Conservation (phyloP, 2,113 vertebrate genomes). For the Ciconia stormi region DNA sequence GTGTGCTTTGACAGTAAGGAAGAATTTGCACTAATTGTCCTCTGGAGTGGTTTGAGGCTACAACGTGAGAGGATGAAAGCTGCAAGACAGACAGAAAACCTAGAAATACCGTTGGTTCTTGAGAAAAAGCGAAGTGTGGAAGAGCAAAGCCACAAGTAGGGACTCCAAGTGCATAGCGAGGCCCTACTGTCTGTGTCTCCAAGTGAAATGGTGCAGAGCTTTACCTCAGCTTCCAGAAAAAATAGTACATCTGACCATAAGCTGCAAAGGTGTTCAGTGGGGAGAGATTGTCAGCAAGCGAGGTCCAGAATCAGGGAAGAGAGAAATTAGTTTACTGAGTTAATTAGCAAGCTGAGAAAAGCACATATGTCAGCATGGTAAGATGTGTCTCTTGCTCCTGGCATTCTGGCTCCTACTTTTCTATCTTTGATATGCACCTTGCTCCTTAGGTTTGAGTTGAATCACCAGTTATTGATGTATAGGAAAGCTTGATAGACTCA, state of each 20-base stretch:
- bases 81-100: neutral
- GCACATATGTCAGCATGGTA: neutral
- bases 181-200: neutral
- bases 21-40: conserved; percentile 6
- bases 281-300: neutral
- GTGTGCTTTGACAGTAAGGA: neutral
- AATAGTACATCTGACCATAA: neutral
- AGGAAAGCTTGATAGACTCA: neutral
- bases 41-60: neutral
- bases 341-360: neutral
- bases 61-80: neutral
- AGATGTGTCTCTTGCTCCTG: neutral
- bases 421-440: neutral
- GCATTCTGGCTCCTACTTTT: neutral
- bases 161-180: neutral
- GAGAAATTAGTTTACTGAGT: neutral
- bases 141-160: neutral
- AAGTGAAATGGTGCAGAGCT: neutral
- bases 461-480: no score
- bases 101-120: neutral
- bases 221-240: neutral
- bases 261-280: neutral
- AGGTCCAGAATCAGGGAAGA: neutral
- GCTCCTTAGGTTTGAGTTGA: neutral
- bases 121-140: neutral